A percentile compares a stretch with the other conserved stretches of the same genome.
phyloP scores from a whole-genome alignment of 1,140 invertebrate genomes.

The Geopemphigus sp. region DNA sequence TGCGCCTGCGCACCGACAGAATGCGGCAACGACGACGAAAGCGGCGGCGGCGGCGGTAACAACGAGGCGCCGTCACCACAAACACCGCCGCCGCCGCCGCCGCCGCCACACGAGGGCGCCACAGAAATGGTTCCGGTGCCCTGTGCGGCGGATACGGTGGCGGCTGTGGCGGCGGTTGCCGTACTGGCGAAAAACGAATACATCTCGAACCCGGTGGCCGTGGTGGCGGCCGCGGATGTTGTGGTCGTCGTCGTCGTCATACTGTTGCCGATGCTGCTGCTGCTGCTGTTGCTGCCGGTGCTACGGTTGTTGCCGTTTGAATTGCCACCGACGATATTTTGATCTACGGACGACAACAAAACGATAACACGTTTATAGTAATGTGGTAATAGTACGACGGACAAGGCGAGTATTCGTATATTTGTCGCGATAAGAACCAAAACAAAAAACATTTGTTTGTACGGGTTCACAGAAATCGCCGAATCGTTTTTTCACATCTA shows the following conservation, averaged over 20 bases:
- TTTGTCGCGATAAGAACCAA: too few species aligned
- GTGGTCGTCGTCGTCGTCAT: background rate
- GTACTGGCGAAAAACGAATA: slow-evolving; percentile 44
- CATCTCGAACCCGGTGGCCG: slow-evolving; percentile 46
- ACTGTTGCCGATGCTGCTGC: slow-evolving; percentile 11
- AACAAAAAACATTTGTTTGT: too few species aligned
- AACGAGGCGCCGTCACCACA: background rate
- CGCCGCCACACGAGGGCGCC: slow-evolving; percentile 47
- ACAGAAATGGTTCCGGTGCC: slow-evolving; percentile 44
- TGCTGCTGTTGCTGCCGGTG: slow-evolving; percentile 10
- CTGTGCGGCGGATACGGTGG: background rate
- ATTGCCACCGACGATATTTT: background rate
- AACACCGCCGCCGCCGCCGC: too few species aligned
- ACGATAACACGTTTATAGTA: background rate
- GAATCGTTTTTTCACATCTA: too few species aligned
- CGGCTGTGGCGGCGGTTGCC: slow-evolving; percentile 24
- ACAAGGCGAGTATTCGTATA: background rate
- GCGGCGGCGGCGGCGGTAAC: background rate
- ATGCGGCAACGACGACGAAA: background rate
- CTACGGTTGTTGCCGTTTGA: background rate
- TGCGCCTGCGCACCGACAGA: slow-evolving; percentile 36
- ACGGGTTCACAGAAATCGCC: too few species aligned
- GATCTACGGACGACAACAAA: background rate
- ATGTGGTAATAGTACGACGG: background rate
- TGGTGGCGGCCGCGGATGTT: background rate